Base-by-base conservation (phyloP, 2,113 vertebrate species). In the Chamaetylas fuelleborni region DNA sequence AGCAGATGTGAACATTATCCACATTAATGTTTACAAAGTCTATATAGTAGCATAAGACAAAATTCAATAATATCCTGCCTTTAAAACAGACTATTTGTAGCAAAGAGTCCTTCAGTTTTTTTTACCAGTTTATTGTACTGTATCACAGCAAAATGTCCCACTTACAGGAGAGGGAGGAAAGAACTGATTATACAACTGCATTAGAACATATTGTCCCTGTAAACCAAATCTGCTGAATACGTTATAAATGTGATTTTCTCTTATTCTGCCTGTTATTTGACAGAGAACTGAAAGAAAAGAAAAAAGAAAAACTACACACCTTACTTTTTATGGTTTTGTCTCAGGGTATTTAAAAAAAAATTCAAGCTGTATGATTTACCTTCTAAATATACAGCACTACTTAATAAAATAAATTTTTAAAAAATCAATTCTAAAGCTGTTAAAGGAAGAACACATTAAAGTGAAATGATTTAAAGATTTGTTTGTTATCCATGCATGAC, bases 151-250 rank as follows among this genome's bases (percentile, higher is more conserved):
- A 61, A 96, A 88, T 93, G 29, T 36, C 70, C 79, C 43, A 31
- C 56, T 96, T 95, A 58, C 28, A 93, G 79, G 79, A 97, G 81
- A 93, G 72, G 72, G 61, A 94, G 36, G 28, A 85, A 54, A 93
- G 83, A 92, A 95, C 53, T 89, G 92, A 96, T 97, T 96, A 96
- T 93, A 88, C 70, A 90, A 88, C 48, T 82, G 76, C 61, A 79
- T 93, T 85, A 86, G 38, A 88, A 89, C 79, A 69, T 7, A 54
- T 64, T 92, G 81, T 88, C 58, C 67, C 80, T 82, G 76, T 40
- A 62, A 93, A 93, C 86, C 53, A 74, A 76, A 88, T 83, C 80
- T 93, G 88, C 90, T 92, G 81, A 95, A 53, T 87, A 96, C 95
- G 93, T 80, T 69, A 86, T 50, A 90, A 65, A 79, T 66, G 51